Evolutionary conservation across 2,888 invertebrate genomes (phyloP), one percentile per base, ranked within the genome.

Genomic region (Drepana falcataria): DNA sequence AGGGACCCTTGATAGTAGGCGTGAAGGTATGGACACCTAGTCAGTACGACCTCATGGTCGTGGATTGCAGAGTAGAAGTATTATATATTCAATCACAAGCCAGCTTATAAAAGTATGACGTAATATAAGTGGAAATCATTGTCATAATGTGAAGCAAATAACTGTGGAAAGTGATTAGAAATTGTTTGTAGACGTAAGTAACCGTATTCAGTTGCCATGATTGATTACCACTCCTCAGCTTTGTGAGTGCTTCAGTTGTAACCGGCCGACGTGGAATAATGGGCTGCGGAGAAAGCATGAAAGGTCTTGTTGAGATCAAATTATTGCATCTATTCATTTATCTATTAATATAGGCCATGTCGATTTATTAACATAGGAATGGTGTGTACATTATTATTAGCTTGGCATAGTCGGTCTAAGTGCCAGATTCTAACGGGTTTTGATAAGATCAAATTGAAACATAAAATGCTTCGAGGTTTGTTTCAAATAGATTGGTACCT

Each of bases 131-230:
- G 37, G 49, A 49, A 49, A 49, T 44, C 9, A 54, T 47, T 47
- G 53, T 49, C 53, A 47, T 54, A 41, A 49, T 49, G 35, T 35
- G 53, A 44, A 21, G 47, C 48, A 54, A 34, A 51, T 51, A 6
- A 7, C 48, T 48, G 37, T 40, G 40, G 51, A 53, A 53, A 54
- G 54, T 47, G 53, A 37, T 35, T 55, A 49, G 55, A 41, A 53
- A 61, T 59, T 64, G 63, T 57, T 59, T 54, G 69, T 66, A 59
- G 69, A 66, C 65, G 68, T 62, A 9, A 53, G 54, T 61, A 64
- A 66, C 66, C 57, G 68, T 67, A 68, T 66, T 67, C 62, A 66
- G 62, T 61, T 65, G 65, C 61, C 60, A 65, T 70, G 67, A 68
- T 71, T 62, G 68, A 69, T 68, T 63, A 60, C 68, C 59, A 64